These are phyloP conservation scores for Apomyelois bistriatella DNA, from an alignment of 2,888 invertebrate genomes.

Conservation along the genomic window DNA sequence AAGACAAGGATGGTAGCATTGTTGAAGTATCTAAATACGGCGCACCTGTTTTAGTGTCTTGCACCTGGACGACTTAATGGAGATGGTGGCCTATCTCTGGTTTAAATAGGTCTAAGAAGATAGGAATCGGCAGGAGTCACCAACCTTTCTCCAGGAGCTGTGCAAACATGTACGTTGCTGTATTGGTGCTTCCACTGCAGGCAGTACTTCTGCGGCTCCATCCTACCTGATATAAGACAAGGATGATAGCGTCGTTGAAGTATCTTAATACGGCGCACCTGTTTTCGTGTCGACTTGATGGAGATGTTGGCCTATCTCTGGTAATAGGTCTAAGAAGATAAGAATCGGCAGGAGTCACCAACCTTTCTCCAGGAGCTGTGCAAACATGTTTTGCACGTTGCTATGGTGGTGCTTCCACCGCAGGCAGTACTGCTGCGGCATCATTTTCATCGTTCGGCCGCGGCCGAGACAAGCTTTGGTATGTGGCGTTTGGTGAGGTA, in stretches of 20 bases:
- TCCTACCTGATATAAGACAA: too few relatives aligned
- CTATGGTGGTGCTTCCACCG: slow-evolving; percentile 96
- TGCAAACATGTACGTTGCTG: slow-evolving; percentile 93
- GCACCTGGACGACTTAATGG: too few relatives aligned
- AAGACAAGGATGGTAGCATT: too few relatives aligned
- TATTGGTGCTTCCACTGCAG: slow-evolving; percentile 96
- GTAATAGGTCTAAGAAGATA: too few relatives aligned
- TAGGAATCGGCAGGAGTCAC: slow-evolving; percentile 20
- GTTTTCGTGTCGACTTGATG: too few relatives aligned
- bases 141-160: slow-evolving; percentile 86
- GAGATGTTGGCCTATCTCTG: too few relatives aligned
- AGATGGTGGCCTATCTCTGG: too few relatives aligned
- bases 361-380: slow-evolving; percentile 87
- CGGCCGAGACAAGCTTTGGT: neutral
- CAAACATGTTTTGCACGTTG: slow-evolving; percentile 94
- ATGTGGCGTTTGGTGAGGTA: slow-evolving; percentile 27
- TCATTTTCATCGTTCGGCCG: slow-evolving; percentile 69
- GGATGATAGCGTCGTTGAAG: too few relatives aligned
- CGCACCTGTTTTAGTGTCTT: too few relatives aligned
- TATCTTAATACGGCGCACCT: too few relatives aligned
- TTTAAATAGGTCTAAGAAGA: too few relatives aligned
- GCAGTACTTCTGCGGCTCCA: slow-evolving; percentile 94
- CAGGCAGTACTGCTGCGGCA: slow-evolving; percentile 94
- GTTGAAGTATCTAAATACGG: too few relatives aligned
- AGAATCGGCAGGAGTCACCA: slow-evolving; percentile 19